Evolutionary conservation across 2,113 vertebrate species (phyloP), one percentile per base, ranked within the genome.

Genomic region (Caloenas nicobarica): DNA sequence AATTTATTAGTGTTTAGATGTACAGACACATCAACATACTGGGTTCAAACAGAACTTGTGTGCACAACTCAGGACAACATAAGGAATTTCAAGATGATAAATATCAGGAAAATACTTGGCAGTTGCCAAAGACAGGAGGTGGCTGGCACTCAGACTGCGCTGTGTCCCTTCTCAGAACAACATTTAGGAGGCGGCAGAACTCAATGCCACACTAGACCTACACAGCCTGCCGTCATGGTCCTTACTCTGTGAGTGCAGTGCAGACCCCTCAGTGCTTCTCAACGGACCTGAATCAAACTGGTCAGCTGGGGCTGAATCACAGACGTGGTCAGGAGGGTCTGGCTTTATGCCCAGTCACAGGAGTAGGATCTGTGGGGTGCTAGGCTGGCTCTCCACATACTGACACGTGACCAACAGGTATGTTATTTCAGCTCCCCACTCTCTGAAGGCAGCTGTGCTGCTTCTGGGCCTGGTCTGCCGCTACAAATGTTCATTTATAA

Each of bases 51-150:
- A 60, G 26, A 84, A 56, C 33, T 86, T 58, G 15, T 78, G 46
- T 73, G 60, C 60, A 57, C 51, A 89, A 38, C 48, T 34, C 56
- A 60, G 65, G 60, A 42, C 38, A 81, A 68, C 38, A 16, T 38
- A 91, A 78, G 29, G 65, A 82, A 69, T 94, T 93, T 76, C 56
- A 76, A 34, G 34, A 34, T 76, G 6, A 61, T 70, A 70, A 90
- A n/a, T 58, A 84, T n/a, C 36, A 68, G 53, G 42, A 79, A 81
- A 74, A 77, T 74, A 66, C 68, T 92, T 83, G 36, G 51, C 46
- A 58, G 81, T 74, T 87, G 69, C 31, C 48, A 38, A 29, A 71
- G 65, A 22, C 50, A 69, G 0, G 0, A 93, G 53, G 34, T 71
- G 69, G 36, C 29, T 80, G 21, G 23, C 34, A 23, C 86, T 81